Percentiles rank a stretch among this genome's conserved stretches.
These are phyloP conservation scores for Cantharis flavilabris DNA, from an alignment of 2,888 invertebrate genomes.

Conservation along the genomic window DNA sequence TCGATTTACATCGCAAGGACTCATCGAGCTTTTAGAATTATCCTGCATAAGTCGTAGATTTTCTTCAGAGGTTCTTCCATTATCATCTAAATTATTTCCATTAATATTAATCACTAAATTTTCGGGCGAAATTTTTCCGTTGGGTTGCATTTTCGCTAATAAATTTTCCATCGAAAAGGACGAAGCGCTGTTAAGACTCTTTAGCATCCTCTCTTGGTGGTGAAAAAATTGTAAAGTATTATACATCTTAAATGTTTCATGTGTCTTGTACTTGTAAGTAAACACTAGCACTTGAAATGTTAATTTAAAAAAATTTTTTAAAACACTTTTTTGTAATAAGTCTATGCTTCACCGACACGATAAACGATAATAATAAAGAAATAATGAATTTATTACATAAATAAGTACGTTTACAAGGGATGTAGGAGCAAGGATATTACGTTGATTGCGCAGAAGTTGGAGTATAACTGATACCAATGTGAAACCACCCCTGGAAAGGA, in stretches of 20 bases:
- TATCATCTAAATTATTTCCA: slow-evolving; percentile 25
- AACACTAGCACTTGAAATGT: not conserved
- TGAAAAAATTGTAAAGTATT: slow-evolving; percentile 49
- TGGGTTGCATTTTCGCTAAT: slow-evolving; percentile 39
- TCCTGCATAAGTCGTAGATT: slow-evolving; percentile 21
- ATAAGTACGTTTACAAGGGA: slow-evolving; percentile 15
- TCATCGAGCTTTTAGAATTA: slow-evolving; percentile 22
- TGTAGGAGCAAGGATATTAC: slow-evolving; percentile 16
- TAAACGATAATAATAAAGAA: not conserved
- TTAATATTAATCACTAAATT: slow-evolving; percentile 37
- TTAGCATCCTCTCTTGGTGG: slow-evolving; percentile 52
- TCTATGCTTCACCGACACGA: not conserved
- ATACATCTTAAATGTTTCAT: slow-evolving; percentile 43
- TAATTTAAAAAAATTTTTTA: not conserved
- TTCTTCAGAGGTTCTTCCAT: slow-evolving; percentile 11
- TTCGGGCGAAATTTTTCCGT: slow-evolving; percentile 51
- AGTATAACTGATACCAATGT: slow-evolving; percentile 30
- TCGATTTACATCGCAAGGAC: slow-evolving; percentile 24
- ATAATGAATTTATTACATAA: not conserved
- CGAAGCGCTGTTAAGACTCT: slow-evolving; percentile 50
- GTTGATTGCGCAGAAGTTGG: slow-evolving; percentile 31
- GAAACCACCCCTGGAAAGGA: slow-evolving; percentile 46
- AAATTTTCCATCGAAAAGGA: slow-evolving; percentile 55
- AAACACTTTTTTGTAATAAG: not conserved
- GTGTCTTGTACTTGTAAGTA: not conserved